Base-by-base conservation (phyloP, 2,113 vertebrate species). In the Mystacornis crossleyi region DNA sequence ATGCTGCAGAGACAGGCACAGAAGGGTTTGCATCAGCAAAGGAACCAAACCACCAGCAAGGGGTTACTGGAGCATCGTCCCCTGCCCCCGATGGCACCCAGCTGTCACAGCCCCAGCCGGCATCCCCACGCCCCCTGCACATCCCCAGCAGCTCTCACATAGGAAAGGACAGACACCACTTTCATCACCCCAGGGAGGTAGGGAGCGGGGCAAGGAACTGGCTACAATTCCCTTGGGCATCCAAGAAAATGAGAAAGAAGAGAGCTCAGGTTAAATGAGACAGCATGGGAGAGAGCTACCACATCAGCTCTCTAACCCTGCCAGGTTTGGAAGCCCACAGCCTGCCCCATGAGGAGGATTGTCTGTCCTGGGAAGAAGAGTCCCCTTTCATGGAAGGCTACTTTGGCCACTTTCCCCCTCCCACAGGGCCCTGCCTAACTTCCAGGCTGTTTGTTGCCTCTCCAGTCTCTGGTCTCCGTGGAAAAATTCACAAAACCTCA, bases 371-470 rank as follows among this genome's bases (percentile, higher is more conserved):
- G 28, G 86, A 81, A 86, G 90, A 89, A 95, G 71, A 94, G 83
- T 71, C 45, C 53, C 66, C 93, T 94, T 96, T 97, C 85, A 97
- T 1, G 2, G 77, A 95, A 95, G 74, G 72, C 84, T 62, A 54
- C 90, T 81, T 94, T 97, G 97, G 97, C 95, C 69, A 23, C 74
- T 18, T 81, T 93, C 90, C 92, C 83, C 38, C 48, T 94, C 86
- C 96, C 86, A 2, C 92, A 67, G 73, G 40, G 79, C 95, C 93
- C 93, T 96, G 81, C 96, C 96, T 95, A 91, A 82, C 92, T 90
- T 92, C 90, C 91, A 51, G 78, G 73, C 93, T 97, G 93, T 97
- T 97, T 97, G 95, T 96, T 97, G 94, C 93, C 61, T 94, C 92
- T 88, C 57, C 70, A 81, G 83, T 33, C 91, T 87, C 91, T 0